These are phyloP conservation scores for Drymodes brunneopygia DNA, from an alignment of 2,113 vertebrate species.

Conservation along the genomic window DNA sequence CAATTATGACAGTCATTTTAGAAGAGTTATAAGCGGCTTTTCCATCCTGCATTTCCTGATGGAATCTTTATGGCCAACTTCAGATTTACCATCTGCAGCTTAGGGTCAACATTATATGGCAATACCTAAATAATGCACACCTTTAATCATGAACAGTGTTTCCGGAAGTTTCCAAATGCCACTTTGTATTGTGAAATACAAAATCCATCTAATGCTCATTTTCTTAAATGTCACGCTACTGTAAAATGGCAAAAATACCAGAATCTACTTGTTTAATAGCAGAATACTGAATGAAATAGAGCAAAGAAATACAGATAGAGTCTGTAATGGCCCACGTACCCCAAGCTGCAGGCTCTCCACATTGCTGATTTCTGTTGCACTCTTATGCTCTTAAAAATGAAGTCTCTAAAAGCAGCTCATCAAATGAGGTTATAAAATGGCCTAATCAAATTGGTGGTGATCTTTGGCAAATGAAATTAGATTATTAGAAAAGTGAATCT, in stretches of 20 bases:
- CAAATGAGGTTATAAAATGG: background rate
- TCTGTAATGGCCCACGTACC: background rate
- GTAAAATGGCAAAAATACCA: constrained; percentile 2
- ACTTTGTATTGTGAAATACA: background rate
- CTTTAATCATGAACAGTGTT: background rate
- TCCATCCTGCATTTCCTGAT: constrained; percentile 13
- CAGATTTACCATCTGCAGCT: constrained; percentile 23
- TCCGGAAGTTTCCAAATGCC: constrained; percentile 20
- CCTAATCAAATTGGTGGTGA: background rate
- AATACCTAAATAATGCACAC: constrained; percentile 24
- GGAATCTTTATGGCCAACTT: constrained; percentile 43
- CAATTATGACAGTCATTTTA: constrained; percentile 6
- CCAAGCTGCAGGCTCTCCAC: background rate
- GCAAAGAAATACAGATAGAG: background rate
- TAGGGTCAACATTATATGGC: constrained; percentile 18
- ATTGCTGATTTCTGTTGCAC: background rate
- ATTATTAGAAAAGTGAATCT: background rate
- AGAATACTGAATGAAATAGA: background rate
- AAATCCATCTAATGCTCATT: background rate
- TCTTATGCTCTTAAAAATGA: background rate
- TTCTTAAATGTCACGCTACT: background rate
- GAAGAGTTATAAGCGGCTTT: constrained; percentile 11
- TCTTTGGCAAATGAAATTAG: background rate
- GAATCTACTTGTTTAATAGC: background rate
- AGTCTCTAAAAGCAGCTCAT: background rate